Evolutionary conservation across 2,888 invertebrate species (phyloP).

Genomic region (Spicauda simplicius): DNA sequence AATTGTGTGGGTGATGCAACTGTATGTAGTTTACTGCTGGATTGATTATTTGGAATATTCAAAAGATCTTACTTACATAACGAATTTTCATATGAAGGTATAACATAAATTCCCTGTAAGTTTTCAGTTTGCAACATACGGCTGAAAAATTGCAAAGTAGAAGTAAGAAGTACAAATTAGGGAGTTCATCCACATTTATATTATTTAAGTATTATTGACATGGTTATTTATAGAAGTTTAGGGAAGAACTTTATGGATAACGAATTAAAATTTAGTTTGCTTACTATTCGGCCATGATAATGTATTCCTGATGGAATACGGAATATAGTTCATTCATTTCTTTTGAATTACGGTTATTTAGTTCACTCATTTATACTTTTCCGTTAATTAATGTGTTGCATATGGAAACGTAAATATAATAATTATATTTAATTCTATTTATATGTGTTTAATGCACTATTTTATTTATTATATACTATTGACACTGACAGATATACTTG

Average conservation of each 20-base stretch:
- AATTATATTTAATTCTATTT: too few relatives aligned
- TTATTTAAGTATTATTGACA: not conserved
- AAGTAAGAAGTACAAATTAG: not conserved
- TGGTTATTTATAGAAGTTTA: too few relatives aligned
- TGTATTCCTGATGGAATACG: conserved; percentile 94
- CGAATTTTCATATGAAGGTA: conserved; percentile 94
- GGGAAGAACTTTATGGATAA: too few relatives aligned
- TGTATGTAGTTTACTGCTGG: too few relatives aligned
- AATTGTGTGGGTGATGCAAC: too few relatives aligned
- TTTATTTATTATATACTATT: too few relatives aligned
- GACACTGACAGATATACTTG: too few relatives aligned
- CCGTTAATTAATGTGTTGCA: not conserved
- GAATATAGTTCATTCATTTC: conserved; percentile 89
- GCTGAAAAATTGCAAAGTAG: conserved; percentile 79
- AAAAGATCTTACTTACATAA: conserved; percentile 89
- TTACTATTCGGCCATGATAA: conserved; percentile 97
- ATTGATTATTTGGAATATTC: too few relatives aligned
- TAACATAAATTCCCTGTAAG: conserved; percentile 95
- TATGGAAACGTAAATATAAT: not conserved
- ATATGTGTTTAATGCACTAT: too few relatives aligned
- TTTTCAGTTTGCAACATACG: conserved; percentile 94
- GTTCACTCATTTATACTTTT: conserved; percentile 59
- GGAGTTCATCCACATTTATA: too few relatives aligned
- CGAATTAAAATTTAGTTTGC: conserved; percentile 50
- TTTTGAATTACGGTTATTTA: conserved; percentile 66